Base-by-base conservation (phyloP, 1,140 invertebrate genomes). In the Vollenhovia emeryi region DNA sequence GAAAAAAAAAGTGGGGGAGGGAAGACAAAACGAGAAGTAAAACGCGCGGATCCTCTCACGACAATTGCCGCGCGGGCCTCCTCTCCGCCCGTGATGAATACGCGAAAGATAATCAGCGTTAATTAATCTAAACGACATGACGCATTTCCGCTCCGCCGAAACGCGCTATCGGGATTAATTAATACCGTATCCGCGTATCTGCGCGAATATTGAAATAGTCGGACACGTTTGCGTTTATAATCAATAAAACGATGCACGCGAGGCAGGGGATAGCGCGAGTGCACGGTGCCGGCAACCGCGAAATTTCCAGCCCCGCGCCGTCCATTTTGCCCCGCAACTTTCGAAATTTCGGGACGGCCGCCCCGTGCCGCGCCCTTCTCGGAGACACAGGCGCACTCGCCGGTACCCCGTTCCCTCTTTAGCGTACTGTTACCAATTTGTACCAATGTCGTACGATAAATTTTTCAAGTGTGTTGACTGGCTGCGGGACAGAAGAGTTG, bases 141-240 rank as follows among this genome's bases (percentile, higher is more conserved):
- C n/a, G 78, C 50, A 59, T 82, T 71, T 82, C 66, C 78, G 78
- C 36, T 4, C 50, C 36, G 24, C n/a, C 27, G n/a, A 73, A 71
- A 73, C 30, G 50, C 24, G 36, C 59, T 73, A 82, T 59, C 66
- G 66, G 40, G 24, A 73, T 82, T 55, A 82, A 82, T 82, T 82
- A 75, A 79, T 73, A 57, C 36, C 66, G n/a, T n/a, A n/a, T 24
- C 43, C 36, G 52, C 69, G 40, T 43, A 82, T 82, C 66, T 82
- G 78, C 50, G 66, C 78, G 78, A 82, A 82, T 82, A 73, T 82
- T 71, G 66, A 82, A 82, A 82, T 82, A 73, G 50, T 43, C 64
- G 78, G 40, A 21, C 50, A 43, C 66, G 78, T 69, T 66, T 80
- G 78, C 78, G 78, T 82, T 82, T 82, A 73, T 71, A 82, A 82